Evolutionary conservation across 2,888 invertebrate genomes (phyloP), one percentile per base, ranked within the genome.

Genomic region (Rapana venosa): DNA sequence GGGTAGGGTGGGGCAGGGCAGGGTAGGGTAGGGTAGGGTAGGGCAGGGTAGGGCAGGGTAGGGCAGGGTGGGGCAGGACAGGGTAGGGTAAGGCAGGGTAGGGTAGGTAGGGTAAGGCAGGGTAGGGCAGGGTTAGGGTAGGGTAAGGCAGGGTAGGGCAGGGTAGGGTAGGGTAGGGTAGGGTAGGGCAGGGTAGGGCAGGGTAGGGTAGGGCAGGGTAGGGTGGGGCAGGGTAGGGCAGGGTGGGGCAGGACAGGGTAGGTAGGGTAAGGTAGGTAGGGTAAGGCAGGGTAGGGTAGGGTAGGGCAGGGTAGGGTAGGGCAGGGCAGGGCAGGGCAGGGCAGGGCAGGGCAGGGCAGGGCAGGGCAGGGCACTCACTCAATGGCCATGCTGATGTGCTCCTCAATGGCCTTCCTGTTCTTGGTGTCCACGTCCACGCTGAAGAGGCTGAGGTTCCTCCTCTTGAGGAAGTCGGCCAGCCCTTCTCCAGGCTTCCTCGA

Each of bases 1-100:
- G 77, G 77, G 77, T 17, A 77, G 32, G 77, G 77, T 17, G 30
- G 77, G 77, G 77, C 77, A 77, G 77, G 77, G 77, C 77, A 77
- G 77, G 77, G 77, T 30, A 30, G 32, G 77, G 77, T 17, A 77
- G 77, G 77, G 77, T 17, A 15, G 77, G 77, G 77, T 30, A 77
- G 32, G 77, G 77, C 77, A 77, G 77, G 77, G 77, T 30, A 30
- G 32, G 77, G 77, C 77, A 77, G 77, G 77, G 77, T 30, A 77
- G 77, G 77, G 77, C 77, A 77, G 77, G 77, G 77, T 17, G 17
- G 77, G 77, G 77, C 30, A 77, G n/a, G 32, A 17, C n/a, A 77
- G 77, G 77, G 77, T 17, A 30, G 77, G 77, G 30, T 32, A 30
- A 30, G 77, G 77, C 77, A 77, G 77, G 77, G 77, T 6, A 30